Evolutionary conservation across 2,888 invertebrate genomes (phyloP).

Genomic region (Athalia rosae): DNA sequence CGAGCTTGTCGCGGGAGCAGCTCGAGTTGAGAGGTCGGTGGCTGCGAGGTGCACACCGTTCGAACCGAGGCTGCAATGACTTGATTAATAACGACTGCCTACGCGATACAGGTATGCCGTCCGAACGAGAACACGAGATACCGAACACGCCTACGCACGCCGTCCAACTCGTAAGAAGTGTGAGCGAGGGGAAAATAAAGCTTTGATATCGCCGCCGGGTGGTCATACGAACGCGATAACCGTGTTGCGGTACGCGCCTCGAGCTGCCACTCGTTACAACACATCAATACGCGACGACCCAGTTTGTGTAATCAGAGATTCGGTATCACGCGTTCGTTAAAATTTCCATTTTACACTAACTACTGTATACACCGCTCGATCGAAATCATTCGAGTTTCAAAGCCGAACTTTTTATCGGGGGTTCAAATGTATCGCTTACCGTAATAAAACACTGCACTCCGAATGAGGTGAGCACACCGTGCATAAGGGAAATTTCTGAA

Average conservation of each 20-base stretch:
- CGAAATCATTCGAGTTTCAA: constrained; percentile 6
- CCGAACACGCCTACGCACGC: constrained; percentile 32
- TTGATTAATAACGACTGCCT: constrained; percentile 69
- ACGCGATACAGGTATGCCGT: constrained; percentile 54
- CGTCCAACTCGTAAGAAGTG: neutral
- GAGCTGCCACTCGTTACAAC: too few relatives aligned
- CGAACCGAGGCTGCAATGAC: constrained; percentile 65
- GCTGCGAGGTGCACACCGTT: constrained; percentile 51
- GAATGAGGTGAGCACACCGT: constrained; percentile 3
- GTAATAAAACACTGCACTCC: neutral
- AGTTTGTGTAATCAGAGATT: too few relatives aligned
- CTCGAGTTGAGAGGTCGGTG: constrained; percentile 49
- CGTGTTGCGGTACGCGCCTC: too few relatives aligned
- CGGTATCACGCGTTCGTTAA: too few relatives aligned
- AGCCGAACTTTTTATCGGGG: neutral
- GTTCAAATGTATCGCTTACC: constrained; percentile 3
- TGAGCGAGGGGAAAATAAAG: too few relatives aligned
- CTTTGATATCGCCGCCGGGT: constrained; percentile 64
- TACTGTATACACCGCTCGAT: too few relatives aligned
- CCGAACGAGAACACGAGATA: constrained; percentile 48
- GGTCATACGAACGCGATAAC: too few relatives aligned
- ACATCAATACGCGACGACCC: too few relatives aligned
- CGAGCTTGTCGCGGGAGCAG: neutral
- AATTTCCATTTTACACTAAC: too few relatives aligned
- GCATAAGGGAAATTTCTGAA: constrained; percentile 5